Evolutionary conservation across 92 coral and sea anemone species (phyloP).

Genomic region (Parazoanthus atlanticus): DNA sequence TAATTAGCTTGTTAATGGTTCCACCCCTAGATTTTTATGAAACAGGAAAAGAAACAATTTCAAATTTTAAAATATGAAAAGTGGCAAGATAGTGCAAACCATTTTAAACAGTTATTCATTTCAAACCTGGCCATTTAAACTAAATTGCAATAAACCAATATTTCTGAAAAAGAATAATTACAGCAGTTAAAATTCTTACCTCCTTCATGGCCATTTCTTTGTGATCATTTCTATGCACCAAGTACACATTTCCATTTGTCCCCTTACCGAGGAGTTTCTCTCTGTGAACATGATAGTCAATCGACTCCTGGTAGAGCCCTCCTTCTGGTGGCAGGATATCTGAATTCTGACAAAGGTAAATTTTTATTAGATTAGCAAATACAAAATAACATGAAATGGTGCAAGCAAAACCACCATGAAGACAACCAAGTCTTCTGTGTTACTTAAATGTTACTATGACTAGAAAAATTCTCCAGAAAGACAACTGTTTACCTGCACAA

Average conservation of each 20-base stretch:
- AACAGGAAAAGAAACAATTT: too few species aligned
- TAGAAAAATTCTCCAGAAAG: neutral
- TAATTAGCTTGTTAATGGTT: too few species aligned
- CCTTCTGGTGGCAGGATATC: constrained; percentile 22
- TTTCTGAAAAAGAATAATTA: too few species aligned
- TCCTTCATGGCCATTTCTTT: constrained; percentile 65
- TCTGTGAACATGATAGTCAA: constrained; percentile 50
- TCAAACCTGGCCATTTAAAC: too few species aligned
- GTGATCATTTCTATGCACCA: constrained; percentile 42
- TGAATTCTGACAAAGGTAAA: constrained; percentile 2
- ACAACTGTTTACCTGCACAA: constrained; percentile 18
- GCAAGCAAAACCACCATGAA: neutral
- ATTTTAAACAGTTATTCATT: too few species aligned
- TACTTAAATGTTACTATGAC: too few species aligned
- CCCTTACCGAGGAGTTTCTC: constrained; percentile 61
- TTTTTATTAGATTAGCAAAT: neutral
- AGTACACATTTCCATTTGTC: constrained; percentile 60
- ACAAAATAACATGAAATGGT: neutral
- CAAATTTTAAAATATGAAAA: too few species aligned
- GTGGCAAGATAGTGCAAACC: too few species aligned
- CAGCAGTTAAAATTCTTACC: constrained; percentile 33
- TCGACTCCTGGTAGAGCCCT: constrained; percentile 50
- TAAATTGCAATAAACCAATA: too few species aligned
- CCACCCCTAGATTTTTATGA: too few species aligned
- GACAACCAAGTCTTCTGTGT: too few species aligned